These are phyloP conservation scores for Jacana jacana DNA, from an alignment of 2,113 vertebrate species.

Conservation along the genomic window DNA sequence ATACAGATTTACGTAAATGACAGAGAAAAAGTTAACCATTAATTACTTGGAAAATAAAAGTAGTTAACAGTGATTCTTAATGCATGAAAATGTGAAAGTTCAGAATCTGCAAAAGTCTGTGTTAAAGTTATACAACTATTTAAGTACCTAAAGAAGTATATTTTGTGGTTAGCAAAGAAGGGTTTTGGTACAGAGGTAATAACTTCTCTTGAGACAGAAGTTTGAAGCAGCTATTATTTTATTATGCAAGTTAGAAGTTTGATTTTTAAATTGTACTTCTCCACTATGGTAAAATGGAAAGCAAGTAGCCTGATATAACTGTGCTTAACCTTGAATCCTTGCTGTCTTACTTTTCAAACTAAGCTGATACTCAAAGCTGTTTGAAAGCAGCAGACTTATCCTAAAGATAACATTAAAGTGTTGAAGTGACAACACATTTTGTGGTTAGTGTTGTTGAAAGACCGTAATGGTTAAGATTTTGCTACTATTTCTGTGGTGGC, in stretches of 20 bases:
- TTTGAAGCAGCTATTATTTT: not conserved
- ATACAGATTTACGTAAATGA: not conserved
- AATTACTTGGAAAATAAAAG: not conserved
- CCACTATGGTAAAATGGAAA: not conserved
- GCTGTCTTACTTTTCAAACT: not conserved
- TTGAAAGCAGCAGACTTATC: not conserved
- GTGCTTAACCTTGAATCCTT: not conserved
- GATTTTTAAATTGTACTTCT: not conserved
- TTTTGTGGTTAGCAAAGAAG: not conserved
- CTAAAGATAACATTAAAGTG: not conserved
- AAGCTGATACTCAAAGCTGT: not conserved
- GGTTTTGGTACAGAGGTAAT: not conserved
- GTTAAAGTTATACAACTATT: not conserved
- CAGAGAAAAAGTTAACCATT: not conserved
- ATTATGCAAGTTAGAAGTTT: not conserved
- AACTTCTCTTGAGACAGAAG: not conserved
- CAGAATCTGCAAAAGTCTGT: not conserved
- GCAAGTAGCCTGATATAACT: not conserved
- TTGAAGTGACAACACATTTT: not conserved
- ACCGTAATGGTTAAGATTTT: conserved; percentile 27
- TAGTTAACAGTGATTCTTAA: not conserved
- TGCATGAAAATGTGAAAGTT: not conserved
- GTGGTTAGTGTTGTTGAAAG: conserved; percentile 54
- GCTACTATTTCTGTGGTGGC: not conserved
- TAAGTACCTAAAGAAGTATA: not conserved